A percentile compares a stretch with the other conserved stretches of the same genome.
These are phyloP conservation scores for Micrasema longulum DNA, from an alignment of 1,140 invertebrate genomes.

Conservation along the genomic window DNA sequence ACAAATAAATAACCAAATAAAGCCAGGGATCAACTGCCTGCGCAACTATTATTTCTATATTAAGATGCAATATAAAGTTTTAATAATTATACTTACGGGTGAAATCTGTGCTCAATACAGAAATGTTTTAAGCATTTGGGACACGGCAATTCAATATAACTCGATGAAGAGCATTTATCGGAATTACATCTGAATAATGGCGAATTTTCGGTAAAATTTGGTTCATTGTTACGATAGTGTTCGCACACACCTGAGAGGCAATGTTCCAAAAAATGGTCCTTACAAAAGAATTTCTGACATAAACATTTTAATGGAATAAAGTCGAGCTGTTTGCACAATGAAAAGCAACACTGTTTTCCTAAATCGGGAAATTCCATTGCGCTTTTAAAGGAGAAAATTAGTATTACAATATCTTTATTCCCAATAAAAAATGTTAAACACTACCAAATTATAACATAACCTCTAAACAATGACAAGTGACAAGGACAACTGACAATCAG, in stretches of 20 bases:
- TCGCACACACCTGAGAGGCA: constrained; percentile 45
- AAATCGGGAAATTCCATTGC: constrained; percentile 51
- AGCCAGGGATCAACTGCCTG: not conserved
- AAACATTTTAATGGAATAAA: constrained; percentile 50
- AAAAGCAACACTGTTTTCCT: constrained; percentile 44
- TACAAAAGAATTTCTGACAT: constrained; percentile 45
- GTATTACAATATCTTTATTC: too few relatives aligned
- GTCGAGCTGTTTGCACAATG: constrained; percentile 46
- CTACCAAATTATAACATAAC: too few relatives aligned
- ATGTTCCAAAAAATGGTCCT: constrained; percentile 47
- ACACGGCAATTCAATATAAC: constrained; percentile 46
- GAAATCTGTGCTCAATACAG: constrained; percentile 51
- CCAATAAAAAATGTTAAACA: too few relatives aligned
- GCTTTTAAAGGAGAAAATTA: not conserved
- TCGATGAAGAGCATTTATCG: constrained; percentile 38
- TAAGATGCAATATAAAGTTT: too few relatives aligned
- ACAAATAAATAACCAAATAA: not conserved
- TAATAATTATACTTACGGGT: constrained; percentile 45
- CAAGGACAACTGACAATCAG: too few relatives aligned
- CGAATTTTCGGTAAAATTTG: constrained; percentile 33
- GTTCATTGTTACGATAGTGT: constrained; percentile 28
- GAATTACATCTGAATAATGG: constrained; percentile 42
- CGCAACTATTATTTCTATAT: too few relatives aligned
- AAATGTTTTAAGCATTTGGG: constrained; percentile 48
- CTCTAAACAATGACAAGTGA: too few relatives aligned